Conservation (phyloP, 2,797 vertebrate genomes). For the Coilia nasus region DNA sequence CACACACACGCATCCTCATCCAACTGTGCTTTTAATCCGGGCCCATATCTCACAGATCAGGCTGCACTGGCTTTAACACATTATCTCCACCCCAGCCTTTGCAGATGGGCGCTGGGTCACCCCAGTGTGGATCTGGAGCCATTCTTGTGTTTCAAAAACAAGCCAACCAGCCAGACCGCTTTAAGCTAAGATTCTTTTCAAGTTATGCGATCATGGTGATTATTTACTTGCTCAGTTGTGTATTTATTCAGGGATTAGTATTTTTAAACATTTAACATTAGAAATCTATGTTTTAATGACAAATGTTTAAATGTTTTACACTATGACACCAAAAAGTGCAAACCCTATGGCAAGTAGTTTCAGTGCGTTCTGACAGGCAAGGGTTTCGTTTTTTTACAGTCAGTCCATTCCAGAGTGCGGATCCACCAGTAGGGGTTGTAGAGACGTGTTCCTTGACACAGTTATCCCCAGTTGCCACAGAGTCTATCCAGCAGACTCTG, state of each 20-base stretch:
- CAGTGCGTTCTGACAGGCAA: background rate
- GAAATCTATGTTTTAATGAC: too few species aligned
- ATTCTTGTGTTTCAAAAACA: background rate
- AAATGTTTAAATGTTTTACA: background rate
- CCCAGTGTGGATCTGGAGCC: background rate
- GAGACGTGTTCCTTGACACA: background rate
- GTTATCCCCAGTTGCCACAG: background rate
- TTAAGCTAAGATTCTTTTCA: background rate
- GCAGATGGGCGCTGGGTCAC: background rate
- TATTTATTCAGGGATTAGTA: background rate
- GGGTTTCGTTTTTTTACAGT: too few species aligned
- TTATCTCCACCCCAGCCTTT: background rate
- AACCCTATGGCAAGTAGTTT: background rate
- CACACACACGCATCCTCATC: background rate
- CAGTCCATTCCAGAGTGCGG: too few species aligned
- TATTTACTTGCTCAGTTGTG: background rate
- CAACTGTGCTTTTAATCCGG: constrained; percentile 1
- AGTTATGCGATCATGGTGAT: background rate
- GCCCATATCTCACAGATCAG: background rate
- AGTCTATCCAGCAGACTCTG: background rate
- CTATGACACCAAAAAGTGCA: background rate
- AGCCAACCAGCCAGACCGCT: background rate
- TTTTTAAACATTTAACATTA: background rate
- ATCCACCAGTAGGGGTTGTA: background rate
- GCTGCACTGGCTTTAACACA: background rate